These are phyloP conservation scores for Parauchenoglanis punctatus DNA, from an alignment of 2,797 vertebrate genomes.

Conservation along the genomic window DNA sequence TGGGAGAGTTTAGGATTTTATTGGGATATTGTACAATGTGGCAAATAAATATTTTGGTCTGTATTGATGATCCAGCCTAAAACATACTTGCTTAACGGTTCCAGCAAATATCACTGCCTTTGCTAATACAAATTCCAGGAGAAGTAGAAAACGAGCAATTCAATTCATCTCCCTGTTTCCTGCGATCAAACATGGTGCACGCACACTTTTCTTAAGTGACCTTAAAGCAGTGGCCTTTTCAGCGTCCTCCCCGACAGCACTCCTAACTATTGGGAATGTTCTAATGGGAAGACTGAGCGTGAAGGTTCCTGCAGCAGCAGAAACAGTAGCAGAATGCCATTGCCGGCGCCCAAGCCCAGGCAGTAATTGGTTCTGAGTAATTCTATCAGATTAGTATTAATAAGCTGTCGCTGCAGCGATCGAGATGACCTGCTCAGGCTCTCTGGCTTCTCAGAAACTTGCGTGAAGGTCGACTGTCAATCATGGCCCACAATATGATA, in stretches of 20 bases:
- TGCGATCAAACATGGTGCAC: neutral
- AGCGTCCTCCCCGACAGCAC: slow-evolving; percentile 23
- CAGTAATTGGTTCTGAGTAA: slow-evolving; percentile 76
- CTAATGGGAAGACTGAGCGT: slow-evolving; percentile 54
- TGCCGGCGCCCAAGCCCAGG: slow-evolving; percentile 59
- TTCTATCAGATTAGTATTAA: slow-evolving; percentile 79
- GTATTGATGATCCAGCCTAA: neutral
- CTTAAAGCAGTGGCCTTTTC: slow-evolving; percentile 53
- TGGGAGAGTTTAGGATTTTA: neutral
- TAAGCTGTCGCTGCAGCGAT: slow-evolving; percentile 65
- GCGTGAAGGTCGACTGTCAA: slow-evolving; percentile 80
- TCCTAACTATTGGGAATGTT: slow-evolving; percentile 30
- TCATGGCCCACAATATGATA: slow-evolving; percentile 74
- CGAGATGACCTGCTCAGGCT: slow-evolving; percentile 65
- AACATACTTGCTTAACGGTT: neutral
- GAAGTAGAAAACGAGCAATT: neutral
- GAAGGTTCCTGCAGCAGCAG: slow-evolving; percentile 44
- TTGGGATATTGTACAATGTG: neutral
- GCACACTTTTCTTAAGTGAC: slow-evolving; percentile 51
- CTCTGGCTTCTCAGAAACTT: slow-evolving; percentile 68
- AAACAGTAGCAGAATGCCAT: slow-evolving; percentile 54
- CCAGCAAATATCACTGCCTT: slow-evolving; percentile 6
- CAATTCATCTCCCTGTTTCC: neutral
- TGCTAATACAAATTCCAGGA: neutral
- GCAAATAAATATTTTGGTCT: neutral